Percentiles rank a stretch among this genome's conserved stretches.
phyloP scores from a whole-genome alignment of 2,797 vertebrate species.

The Fistularia commersonii region DNA sequence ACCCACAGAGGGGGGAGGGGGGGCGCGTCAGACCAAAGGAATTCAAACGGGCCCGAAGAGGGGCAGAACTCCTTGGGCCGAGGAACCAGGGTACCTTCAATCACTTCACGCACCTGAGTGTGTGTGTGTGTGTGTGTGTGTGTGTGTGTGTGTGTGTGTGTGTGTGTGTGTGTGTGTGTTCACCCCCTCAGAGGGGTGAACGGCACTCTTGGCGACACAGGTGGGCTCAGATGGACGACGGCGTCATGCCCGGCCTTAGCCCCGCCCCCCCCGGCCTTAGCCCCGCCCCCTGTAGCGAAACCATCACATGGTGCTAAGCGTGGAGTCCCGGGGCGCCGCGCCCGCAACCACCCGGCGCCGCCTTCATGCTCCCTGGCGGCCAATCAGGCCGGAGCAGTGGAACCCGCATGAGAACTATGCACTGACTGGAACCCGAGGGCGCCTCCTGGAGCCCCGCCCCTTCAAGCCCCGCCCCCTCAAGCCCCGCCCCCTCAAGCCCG shows the following conservation, averaged over 20 bases:
- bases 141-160: too few relatives aligned
- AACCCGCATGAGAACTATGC: slow-evolving; percentile 99
- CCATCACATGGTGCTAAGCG: slow-evolving; percentile 95
- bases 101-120: too few relatives aligned
- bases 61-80: slow-evolving; percentile 47
- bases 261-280: not conserved
- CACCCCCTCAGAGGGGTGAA: too few relatives aligned
- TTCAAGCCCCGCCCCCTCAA: too few relatives aligned
- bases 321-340: slow-evolving; percentile 84
- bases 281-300: slow-evolving; percentile 77
- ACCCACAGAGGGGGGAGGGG: slow-evolving; percentile 1
- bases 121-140: too few relatives aligned
- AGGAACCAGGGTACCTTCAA: slow-evolving; percentile 56
- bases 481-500: too few relatives aligned
- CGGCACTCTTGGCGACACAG: too few relatives aligned
- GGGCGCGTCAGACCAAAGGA: too few relatives aligned
- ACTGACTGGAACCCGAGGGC: slow-evolving; percentile 77
- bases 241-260: not conserved
- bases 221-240: slow-evolving; percentile 12
- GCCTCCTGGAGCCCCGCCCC: slow-evolving; percentile 41
- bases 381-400: slow-evolving; percentile 88
- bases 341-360: slow-evolving; percentile 82
- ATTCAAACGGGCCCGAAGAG: slow-evolving; percentile 26
- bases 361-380: slow-evolving; percentile 89
- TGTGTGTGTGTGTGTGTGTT: too few relatives aligned